phyloP scores from a whole-genome alignment of 2,888 invertebrate species.

The Microchrysa polita region DNA sequence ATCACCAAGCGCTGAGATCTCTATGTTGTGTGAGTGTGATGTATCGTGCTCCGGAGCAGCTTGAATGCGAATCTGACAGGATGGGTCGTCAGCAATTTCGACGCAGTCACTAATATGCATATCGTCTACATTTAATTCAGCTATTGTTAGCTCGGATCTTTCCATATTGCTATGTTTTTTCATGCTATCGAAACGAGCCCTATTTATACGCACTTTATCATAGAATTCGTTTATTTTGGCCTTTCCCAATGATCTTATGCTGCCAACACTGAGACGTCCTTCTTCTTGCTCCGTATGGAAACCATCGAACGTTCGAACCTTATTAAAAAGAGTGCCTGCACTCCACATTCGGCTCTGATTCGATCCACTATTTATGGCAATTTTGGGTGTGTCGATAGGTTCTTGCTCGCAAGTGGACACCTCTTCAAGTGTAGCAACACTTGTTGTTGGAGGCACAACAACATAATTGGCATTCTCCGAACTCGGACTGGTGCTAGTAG shows the following conservation, averaged over 20 bases:
- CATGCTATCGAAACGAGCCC: slow-evolving; percentile 40
- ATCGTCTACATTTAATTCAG: neutral
- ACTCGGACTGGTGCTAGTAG: slow-evolving; percentile 4
- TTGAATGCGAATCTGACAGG: slow-evolving; percentile 11
- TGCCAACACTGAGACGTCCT: slow-evolving; percentile 1
- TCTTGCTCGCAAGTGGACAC: neutral
- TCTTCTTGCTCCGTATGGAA: slow-evolving; percentile 1
- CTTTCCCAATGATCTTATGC: slow-evolving; percentile 45
- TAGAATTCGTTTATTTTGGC: slow-evolving; percentile 52
- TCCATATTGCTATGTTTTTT: slow-evolving; percentile 44
- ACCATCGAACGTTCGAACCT: slow-evolving; percentile 21
- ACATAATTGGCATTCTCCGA: neutral
- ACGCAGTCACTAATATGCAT: slow-evolving; percentile 1
- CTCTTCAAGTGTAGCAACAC: neutral
- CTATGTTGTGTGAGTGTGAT: slow-evolving; percentile 18
- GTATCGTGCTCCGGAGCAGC: slow-evolving; percentile 1
- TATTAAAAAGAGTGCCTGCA: slow-evolving; percentile 37
- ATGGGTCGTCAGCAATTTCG: slow-evolving; percentile 18
- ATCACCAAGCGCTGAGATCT: slow-evolving; percentile 23
- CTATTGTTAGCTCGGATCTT: slow-evolving; percentile 1
- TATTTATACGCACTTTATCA: slow-evolving; percentile 49
- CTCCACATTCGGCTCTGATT: slow-evolving; percentile 28
- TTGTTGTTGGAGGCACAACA: neutral
- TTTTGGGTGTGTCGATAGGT: slow-evolving; percentile 3
- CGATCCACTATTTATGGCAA: neutral